These are phyloP conservation scores for Hirtodrosophila cameraria DNA, from an alignment of 2,888 invertebrate species.

Conservation along the genomic window DNA sequence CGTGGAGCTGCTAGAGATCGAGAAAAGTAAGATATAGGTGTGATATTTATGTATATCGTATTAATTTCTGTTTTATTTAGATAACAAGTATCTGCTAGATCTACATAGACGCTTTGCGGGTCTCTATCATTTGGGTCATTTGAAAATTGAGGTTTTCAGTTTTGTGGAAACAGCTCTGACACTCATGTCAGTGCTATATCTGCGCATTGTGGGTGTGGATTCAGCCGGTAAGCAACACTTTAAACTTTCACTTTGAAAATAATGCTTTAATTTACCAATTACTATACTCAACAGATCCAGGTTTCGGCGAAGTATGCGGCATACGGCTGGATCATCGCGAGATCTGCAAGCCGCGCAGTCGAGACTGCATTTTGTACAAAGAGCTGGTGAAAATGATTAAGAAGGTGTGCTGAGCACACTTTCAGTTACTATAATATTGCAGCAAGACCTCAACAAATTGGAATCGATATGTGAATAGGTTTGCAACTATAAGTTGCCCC, in stretches of 20 bases:
- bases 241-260: accelerated
- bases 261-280: background rate
- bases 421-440: slow-evolving; percentile 10
- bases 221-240: slow-evolving; percentile 88
- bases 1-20: slow-evolving; percentile 91
- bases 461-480: slow-evolving; percentile 62
- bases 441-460: slow-evolving; percentile 52
- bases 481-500: slow-evolving; percentile 53
- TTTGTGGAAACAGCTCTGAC: slow-evolving; percentile 92
- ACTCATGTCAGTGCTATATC: slow-evolving; percentile 89
- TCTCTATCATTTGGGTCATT: slow-evolving; percentile 85
- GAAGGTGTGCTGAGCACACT: slow-evolving; percentile 78
- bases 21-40: slow-evolving; percentile 87
- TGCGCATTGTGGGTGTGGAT: slow-evolving; percentile 90
- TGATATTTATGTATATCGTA: background rate
- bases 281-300: slow-evolving; percentile 87
- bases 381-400: slow-evolving; percentile 88
- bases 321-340: slow-evolving; percentile 92
- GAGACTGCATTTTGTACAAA: slow-evolving; percentile 88
- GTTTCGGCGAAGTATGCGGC: slow-evolving; percentile 90
- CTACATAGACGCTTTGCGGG: slow-evolving; percentile 88
- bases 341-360: slow-evolving; percentile 92
- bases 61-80: slow-evolving; percentile 85
- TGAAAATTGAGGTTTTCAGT: slow-evolving; percentile 87
- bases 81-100: slow-evolving; percentile 88